Percentiles rank a stretch among this genome's conserved stretches.
Conservation (phyloP, 2,888 invertebrate species). For the Acrobasis repandana region DNA sequence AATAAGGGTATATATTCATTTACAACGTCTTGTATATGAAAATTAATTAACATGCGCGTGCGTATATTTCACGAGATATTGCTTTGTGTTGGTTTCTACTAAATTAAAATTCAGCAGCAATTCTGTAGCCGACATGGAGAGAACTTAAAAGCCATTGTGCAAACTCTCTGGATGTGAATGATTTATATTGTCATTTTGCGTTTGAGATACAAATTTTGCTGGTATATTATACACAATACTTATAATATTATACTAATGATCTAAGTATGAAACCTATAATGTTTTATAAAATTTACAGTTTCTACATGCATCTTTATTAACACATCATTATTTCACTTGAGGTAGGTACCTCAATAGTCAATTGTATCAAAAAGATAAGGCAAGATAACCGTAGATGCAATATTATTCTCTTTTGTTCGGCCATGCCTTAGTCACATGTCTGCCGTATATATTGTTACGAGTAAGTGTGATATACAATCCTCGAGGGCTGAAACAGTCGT, state of each 20-base stretch:
- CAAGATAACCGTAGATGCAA: background rate
- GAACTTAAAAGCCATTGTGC: background rate
- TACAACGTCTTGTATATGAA: background rate
- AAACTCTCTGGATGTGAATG: background rate
- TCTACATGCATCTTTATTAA: background rate
- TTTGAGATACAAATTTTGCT: background rate
- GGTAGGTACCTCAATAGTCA: background rate
- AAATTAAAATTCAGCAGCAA: background rate
- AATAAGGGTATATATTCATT: background rate
- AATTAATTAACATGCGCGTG: background rate
- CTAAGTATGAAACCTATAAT: no score
- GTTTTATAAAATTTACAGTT: no score
- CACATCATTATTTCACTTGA: background rate
- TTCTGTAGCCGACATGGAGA: background rate
- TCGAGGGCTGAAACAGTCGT: background rate
- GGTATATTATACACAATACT: no score
- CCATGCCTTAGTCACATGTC: background rate
- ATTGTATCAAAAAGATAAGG: background rate
- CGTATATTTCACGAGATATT: background rate
- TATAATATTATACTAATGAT: no score
- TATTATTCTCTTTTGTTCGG: background rate
- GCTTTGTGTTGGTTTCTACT: background rate
- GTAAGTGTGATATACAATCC: background rate
- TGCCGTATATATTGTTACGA: background rate
- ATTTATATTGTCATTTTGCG: background rate